Conservation (phyloP, 2,797 vertebrate species). For the Philypnodon macrostomus region DNA sequence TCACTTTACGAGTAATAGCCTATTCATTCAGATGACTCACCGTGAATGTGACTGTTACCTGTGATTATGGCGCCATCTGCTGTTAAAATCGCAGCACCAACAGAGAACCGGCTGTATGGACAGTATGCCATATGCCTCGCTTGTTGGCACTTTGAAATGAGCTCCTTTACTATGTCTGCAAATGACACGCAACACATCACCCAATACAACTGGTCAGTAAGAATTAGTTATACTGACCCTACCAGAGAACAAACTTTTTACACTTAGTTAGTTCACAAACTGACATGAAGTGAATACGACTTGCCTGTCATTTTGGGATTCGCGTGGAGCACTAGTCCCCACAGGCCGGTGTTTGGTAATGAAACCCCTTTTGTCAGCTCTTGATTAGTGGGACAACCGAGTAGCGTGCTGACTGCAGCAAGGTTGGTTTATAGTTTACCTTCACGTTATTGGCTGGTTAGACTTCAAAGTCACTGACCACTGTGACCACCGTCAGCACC, state of each 20-base stretch:
- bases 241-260: neutral
- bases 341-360: neutral
- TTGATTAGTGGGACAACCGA: neutral
- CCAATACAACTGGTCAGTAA: neutral
- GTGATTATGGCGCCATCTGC: constrained; percentile 75
- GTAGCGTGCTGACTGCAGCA: neutral
- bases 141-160: constrained; percentile 72
- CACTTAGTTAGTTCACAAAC: neutral
- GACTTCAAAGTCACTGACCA: constrained; percentile 2
- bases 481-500: neutral
- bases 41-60: no score
- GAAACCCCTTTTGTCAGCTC: neutral
- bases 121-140: constrained; percentile 75
- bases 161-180: constrained; percentile 62
- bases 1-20: no score
- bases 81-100: constrained; percentile 76
- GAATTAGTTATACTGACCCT: neutral
- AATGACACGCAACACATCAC: neutral
- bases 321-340: neutral
- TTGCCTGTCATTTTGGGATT: constrained; percentile 50
- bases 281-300: constrained; percentile 6
- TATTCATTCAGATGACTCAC: no score
- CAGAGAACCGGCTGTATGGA: constrained; percentile 75
- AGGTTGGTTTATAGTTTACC: constrained; percentile 25
- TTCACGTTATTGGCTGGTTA: constrained; percentile 24